Percentiles rank a stretch among this genome's conserved stretches.
Evolutionary conservation across 1,140 invertebrate genomes (phyloP).

Genomic region (Drosophila ananassae): DNA sequence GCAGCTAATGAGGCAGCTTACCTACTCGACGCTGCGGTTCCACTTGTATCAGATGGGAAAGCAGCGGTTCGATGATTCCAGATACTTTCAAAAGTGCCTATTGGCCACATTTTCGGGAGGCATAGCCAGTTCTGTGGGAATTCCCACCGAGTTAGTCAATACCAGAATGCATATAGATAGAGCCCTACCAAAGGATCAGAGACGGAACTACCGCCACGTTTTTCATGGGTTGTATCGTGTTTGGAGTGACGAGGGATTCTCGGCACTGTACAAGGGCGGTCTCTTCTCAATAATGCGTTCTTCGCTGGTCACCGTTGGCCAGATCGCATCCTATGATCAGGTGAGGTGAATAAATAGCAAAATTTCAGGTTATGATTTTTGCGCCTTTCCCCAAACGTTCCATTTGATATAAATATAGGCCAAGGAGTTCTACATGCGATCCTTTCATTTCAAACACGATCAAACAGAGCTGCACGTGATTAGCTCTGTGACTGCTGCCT

Average conservation of each 20-base stretch:
- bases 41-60: constrained; percentile 57
- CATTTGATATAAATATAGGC: constrained; percentile 3
- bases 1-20: constrained; percentile 50
- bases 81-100: constrained; percentile 22
- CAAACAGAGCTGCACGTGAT: constrained; percentile 42
- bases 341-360: constrained; percentile 12
- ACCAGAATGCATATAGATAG: constrained; percentile 63
- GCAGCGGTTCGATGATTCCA: constrained; percentile 20
- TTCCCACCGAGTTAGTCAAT: constrained; percentile 61
- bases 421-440: constrained; percentile 26
- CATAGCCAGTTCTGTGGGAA: constrained; percentile 32
- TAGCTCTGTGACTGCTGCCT: constrained; percentile 47
- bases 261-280: constrained; percentile 40
- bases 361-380: too few species aligned
- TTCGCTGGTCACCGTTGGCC: constrained; percentile 33
- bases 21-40: constrained; percentile 56
- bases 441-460: constrained; percentile 19
- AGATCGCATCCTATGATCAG: constrained; percentile 63
- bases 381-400: too few species aligned
- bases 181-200: not conserved
- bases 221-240: constrained; percentile 47
- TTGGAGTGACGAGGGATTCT: constrained; percentile 31
- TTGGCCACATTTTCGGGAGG: constrained; percentile 48
- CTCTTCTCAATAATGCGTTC: constrained; percentile 5
- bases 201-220: constrained; percentile 43